Conservation (phyloP, 2,888 invertebrate genomes). For the Ophioninae sp. region DNA sequence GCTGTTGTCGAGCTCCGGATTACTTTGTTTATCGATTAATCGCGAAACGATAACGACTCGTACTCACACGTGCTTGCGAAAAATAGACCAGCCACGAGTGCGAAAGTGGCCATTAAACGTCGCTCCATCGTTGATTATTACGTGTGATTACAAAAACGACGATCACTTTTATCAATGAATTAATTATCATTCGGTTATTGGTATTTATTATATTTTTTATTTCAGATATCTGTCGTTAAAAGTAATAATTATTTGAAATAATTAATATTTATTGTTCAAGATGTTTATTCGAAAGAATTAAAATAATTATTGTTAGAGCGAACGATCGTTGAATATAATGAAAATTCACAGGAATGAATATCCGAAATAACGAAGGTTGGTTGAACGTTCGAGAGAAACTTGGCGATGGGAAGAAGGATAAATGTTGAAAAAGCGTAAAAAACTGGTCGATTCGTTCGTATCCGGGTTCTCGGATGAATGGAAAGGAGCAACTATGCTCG, state of each 20-base stretch:
- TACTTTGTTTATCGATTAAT: slow-evolving; percentile 1
- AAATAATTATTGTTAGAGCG: too few species aligned
- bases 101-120: slow-evolving; percentile 61
- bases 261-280: too few species aligned
- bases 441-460: slow-evolving; percentile 17
- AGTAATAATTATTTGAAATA: too few species aligned
- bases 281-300: too few species aligned
- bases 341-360: too few species aligned
- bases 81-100: slow-evolving; percentile 67
- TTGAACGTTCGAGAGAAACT: background rate
- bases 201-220: background rate
- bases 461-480: slow-evolving; percentile 65
- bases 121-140: slow-evolving; percentile 63
- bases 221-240: too few species aligned
- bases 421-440: background rate
- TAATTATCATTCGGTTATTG: background rate
- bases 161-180: slow-evolving; percentile 12
- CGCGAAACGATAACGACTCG: slow-evolving; percentile 12
- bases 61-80: slow-evolving; percentile 68
- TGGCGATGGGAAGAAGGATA: background rate
- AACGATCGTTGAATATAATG: too few species aligned
- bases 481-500: slow-evolving; percentile 70
- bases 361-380: too few species aligned
- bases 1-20: background rate
- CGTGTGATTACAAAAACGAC: background rate